Base-by-base conservation (phyloP, 2,888 invertebrate genomes). In the Empis livida region DNA sequence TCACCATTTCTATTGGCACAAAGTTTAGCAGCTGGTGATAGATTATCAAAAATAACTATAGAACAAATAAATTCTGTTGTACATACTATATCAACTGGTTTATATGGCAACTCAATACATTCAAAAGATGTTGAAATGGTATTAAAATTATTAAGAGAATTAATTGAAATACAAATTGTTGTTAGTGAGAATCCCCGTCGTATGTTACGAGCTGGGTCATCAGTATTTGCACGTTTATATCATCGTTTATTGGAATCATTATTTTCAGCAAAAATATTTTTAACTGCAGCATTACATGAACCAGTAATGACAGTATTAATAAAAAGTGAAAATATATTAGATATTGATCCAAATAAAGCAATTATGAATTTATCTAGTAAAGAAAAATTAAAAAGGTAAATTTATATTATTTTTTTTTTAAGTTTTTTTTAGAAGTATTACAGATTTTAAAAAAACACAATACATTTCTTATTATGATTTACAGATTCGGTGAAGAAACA, bases 221-320 rank as follows among this genome's bases (percentile, higher is more conserved):
- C 90, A 61, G 87, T 93, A 4, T 89, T 96, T 61, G 81, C 88
- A 13, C 76, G 83, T 11, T 73, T 95, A 40, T 96, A 92, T 72
- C 83, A 84, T 40, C 81, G 87, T 45, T 85, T 93, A 61, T 86
- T 87, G 45, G 96, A 96, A 61, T 85, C 86, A 1, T 78, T 94
- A 57, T 84, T 90, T 57, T 86, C 93, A 0, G 90, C 94, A 1
- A 87, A 93, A 57, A 80, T 94, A 59, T 97, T 96, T 71, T 77
- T 99, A 17, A 86, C 92, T 3, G 89, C 94, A 2, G 89, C 94
- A 0, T 74, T 97, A 11, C 88, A 93, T 66, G 84, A 83, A 41
- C 94, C 97, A 0, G 84, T 97, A 44, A 86, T 95, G 80, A 79
- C 84, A 46, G 78, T 96, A 41, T 73, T 97, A 37, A 87, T 88